Conservation (phyloP, 2,888 invertebrate species). For the Leucania comma region DNA sequence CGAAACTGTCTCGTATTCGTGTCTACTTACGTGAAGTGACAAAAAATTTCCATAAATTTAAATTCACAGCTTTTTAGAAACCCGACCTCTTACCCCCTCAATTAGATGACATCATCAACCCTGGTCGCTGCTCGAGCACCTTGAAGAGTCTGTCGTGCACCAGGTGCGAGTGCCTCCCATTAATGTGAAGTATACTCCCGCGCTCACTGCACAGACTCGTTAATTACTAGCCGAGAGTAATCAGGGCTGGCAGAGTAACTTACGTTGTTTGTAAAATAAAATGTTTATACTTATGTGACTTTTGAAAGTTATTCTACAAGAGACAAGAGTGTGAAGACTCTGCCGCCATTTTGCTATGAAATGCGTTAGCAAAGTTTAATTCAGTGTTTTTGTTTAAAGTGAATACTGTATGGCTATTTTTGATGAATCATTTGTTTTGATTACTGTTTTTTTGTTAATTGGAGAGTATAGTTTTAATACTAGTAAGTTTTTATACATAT, state of each 20-base stretch:
- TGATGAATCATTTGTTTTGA: background rate
- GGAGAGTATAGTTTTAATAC: background rate
- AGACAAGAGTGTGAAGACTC: background rate
- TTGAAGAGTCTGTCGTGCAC: slow-evolving; percentile 1
- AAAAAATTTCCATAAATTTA: background rate
- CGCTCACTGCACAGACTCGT: slow-evolving; percentile 42
- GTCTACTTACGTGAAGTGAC: no score
- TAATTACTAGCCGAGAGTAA: slow-evolving; percentile 54
- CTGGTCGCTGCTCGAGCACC: slow-evolving; percentile 10
- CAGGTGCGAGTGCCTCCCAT: slow-evolving; percentile 13
- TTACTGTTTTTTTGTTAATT: background rate
- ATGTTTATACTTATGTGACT: background rate
- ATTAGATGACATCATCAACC: slow-evolving; percentile 27
- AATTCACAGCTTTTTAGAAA: slow-evolving; percentile 2
- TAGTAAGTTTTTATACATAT: no score
- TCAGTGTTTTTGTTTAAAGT: background rate
- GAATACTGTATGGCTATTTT: background rate
- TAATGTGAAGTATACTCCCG: slow-evolving; percentile 52
- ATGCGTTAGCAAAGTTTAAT: background rate
- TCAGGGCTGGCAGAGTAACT: slow-evolving; percentile 44
- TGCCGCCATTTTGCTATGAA: background rate
- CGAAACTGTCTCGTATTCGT: no score
- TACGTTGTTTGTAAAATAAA: background rate
- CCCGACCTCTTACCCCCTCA: background rate
- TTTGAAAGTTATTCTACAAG: background rate